A percentile compares a stretch with the other conserved stretches of the same genome.
Conservation (phyloP, 2,797 vertebrate genomes). For the Sebastolobus altivelis region DNA sequence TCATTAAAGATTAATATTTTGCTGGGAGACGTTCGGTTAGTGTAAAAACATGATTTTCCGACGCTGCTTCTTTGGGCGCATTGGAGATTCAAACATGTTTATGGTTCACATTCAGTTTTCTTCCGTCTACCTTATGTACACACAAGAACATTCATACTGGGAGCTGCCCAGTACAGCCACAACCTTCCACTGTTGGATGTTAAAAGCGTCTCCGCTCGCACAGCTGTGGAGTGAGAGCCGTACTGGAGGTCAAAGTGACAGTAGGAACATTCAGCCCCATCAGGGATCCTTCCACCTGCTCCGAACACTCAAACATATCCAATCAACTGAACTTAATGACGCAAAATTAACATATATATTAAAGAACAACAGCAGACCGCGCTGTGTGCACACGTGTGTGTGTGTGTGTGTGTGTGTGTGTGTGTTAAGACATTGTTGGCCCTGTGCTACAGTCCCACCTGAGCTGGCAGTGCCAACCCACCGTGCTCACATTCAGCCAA, state of each 20-base stretch:
- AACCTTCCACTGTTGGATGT: constrained; percentile 44
- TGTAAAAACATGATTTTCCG: constrained; percentile 75
- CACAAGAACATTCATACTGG: constrained; percentile 50
- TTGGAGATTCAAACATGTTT: constrained; percentile 43
- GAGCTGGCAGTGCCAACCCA: constrained; percentile 65
- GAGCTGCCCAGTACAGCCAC: constrained; percentile 55
- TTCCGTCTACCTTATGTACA: constrained; percentile 23
- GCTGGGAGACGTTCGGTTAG: constrained; percentile 62
- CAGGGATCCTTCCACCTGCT: constrained; percentile 60
- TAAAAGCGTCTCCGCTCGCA: constrained; percentile 14
- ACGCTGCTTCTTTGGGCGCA: constrained; percentile 43
- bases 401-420: constrained; percentile 7
- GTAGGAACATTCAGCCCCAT: constrained; percentile 43
- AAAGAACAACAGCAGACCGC: constrained; percentile 67
- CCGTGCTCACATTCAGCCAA: constrained; percentile 72
- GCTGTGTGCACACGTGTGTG: neutral
- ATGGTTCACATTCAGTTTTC: constrained; percentile 59
- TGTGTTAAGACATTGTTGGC: constrained; percentile 51
- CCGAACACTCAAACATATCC: constrained; percentile 39
- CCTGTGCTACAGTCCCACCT: constrained; percentile 67
- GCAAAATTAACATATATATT: constrained; percentile 77
- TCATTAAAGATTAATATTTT: constrained; percentile 77
- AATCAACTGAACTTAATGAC: constrained; percentile 51
- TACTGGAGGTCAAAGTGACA: constrained; percentile 42
- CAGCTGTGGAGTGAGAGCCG: constrained; percentile 10